Conservation (phyloP, 2,113 vertebrate genomes). For the Condylura cristata region DNA sequence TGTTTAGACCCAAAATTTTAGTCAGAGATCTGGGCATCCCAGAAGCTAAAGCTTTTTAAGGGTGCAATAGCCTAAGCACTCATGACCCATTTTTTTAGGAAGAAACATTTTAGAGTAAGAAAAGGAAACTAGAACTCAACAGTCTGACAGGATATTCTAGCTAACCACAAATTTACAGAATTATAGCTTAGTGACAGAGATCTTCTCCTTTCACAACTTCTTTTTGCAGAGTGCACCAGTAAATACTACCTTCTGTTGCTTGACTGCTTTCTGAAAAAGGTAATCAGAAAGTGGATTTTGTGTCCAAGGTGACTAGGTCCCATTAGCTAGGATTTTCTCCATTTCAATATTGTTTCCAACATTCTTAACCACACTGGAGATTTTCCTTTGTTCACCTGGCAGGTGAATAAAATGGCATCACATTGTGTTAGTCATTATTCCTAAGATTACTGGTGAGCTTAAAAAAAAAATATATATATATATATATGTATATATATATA, state of each 20-base stretch:
- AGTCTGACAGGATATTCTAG: slow-evolving; percentile 70
- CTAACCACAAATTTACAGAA: slow-evolving; percentile 73
- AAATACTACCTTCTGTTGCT: not conserved
- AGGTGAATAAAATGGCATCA: not conserved
- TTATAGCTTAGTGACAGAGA: slow-evolving; percentile 29
- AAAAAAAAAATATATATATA: too few species aligned
- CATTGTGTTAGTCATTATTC: slow-evolving; percentile 50
- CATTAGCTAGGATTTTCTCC: slow-evolving; percentile 22
- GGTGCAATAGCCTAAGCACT: not conserved
- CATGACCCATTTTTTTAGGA: slow-evolving; percentile 43
- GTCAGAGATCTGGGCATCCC: not conserved
- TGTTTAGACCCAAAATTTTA: slow-evolving; percentile 28
- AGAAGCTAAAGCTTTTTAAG: slow-evolving; percentile 33
- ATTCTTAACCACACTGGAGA: slow-evolving; percentile 25
- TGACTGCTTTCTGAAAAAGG: slow-evolving; percentile 33
- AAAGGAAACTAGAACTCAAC: slow-evolving; percentile 66
- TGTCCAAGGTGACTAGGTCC: not conserved
- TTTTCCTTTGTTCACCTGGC: slow-evolving; percentile 28
- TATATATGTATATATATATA: too few species aligned
- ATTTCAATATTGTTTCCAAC: not conserved
- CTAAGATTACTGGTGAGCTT: not conserved
- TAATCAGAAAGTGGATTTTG: slow-evolving; percentile 50
- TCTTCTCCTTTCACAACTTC: slow-evolving; percentile 31
- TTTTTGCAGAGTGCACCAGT: slow-evolving; percentile 15
- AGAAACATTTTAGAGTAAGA: slow-evolving; percentile 58